Evolutionary conservation across 2,797 vertebrate species (phyloP).

Genomic region (Tamandua tetradactyla): DNA sequence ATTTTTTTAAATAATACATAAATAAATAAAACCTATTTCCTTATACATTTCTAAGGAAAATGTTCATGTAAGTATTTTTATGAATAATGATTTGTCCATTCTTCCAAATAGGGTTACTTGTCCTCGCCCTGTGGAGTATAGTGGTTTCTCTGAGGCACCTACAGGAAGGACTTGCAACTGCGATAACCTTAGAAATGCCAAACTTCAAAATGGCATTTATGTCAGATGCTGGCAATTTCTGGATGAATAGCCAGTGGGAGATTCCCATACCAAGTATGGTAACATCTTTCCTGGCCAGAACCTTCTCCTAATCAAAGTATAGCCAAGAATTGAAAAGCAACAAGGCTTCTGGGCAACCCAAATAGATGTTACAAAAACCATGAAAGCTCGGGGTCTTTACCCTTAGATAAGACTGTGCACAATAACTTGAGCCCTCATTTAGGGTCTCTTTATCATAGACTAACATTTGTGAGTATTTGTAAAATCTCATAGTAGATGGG

Average conservation of each 20-base stretch:
- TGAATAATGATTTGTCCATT: background rate
- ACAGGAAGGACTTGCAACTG: background rate
- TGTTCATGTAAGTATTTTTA: background rate
- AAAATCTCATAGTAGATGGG: background rate
- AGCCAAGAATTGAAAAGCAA: background rate
- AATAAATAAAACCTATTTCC: background rate
- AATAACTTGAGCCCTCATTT: background rate
- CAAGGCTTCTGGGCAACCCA: background rate
- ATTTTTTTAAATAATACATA: too few relatives aligned
- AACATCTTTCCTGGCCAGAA: background rate
- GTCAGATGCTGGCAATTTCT: background rate
- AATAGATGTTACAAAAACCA: background rate
- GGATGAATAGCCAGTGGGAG: background rate
- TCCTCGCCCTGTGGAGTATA: rapidly evolving
- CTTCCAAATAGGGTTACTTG: background rate
- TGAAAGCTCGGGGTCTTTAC: background rate
- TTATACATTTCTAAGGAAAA: background rate
- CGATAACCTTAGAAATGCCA: background rate
- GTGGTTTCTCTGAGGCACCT: background rate
- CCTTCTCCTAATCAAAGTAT: background rate
- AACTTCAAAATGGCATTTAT: background rate
- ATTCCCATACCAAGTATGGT: background rate
- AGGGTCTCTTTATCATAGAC: background rate
- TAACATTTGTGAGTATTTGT: background rate
- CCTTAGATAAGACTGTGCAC: background rate